phyloP scores from a whole-genome alignment of 1,140 invertebrate species.

The Nilaparvata lugens region DNA sequence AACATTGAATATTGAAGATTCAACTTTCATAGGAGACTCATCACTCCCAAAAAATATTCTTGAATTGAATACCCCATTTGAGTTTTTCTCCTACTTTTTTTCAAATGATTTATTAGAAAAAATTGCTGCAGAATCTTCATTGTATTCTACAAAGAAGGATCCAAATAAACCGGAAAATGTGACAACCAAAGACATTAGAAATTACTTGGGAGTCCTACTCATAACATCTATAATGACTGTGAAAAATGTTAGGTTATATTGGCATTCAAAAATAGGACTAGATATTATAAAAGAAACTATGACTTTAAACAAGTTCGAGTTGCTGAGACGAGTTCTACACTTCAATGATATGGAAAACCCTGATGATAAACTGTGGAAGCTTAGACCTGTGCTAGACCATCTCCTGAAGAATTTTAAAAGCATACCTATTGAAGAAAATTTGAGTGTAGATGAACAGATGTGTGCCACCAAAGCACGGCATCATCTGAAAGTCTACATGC shows the following conservation, averaged over 20 bases:
- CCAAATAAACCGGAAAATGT: slow-evolving; percentile 21
- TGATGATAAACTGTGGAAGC: slow-evolving; percentile 5
- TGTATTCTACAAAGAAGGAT: slow-evolving; percentile 1
- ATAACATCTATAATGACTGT: slow-evolving; percentile 31
- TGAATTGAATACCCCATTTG: slow-evolving; percentile 19
- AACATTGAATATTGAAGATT: not conserved
- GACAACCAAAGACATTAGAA: slow-evolving; percentile 23
- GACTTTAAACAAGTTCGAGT: slow-evolving; percentile 30
- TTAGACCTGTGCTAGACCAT: slow-evolving; percentile 21
- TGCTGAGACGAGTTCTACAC: slow-evolving; percentile 18
- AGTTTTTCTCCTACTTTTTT: slow-evolving; percentile 26
- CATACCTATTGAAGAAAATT: slow-evolving; percentile 27
- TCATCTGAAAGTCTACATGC: slow-evolving; percentile 18
- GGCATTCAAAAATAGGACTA: slow-evolving; percentile 20
- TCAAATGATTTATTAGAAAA: slow-evolving; percentile 22
- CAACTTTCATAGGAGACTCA: not conserved
- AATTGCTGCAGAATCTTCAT: not conserved
- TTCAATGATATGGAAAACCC: slow-evolving; percentile 6
- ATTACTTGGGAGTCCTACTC: slow-evolving; percentile 30
- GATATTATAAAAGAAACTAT: slow-evolving; percentile 7
- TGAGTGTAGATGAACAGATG: no score
- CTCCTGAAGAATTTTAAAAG: slow-evolving; percentile 20
- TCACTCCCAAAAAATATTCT: not conserved
- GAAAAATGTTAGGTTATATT: slow-evolving; percentile 29
- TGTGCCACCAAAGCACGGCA: slow-evolving; percentile 22